Percentiles rank a stretch among this genome's conserved stretches.
phyloP scores from a whole-genome alignment of 2,797 vertebrate genomes.

The Oreochromis mossambicus region DNA sequence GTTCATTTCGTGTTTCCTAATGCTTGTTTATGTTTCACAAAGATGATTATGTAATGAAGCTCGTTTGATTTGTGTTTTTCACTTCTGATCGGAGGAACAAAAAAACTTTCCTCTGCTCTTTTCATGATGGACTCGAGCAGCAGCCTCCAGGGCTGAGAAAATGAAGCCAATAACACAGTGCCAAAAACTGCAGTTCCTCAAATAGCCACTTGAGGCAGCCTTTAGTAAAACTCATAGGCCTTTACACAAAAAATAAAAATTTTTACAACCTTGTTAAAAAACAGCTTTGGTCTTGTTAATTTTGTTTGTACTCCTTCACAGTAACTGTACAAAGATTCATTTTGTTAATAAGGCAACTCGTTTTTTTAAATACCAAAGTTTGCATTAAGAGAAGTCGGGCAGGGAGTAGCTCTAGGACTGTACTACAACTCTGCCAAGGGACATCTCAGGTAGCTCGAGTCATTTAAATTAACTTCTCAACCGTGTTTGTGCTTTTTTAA shows the following conservation, averaged over 20 bases:
- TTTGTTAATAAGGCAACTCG: background rate
- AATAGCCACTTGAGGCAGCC: background rate
- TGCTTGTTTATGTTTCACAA: background rate
- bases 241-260: rapidly evolving
- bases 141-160: background rate
- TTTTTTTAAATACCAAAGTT: background rate
- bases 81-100: background rate
- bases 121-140: background rate
- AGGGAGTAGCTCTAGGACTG: background rate
- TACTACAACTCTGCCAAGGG: background rate
- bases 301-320: background rate
- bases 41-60: background rate
- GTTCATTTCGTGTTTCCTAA: background rate
- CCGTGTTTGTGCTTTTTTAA: background rate
- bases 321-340: background rate
- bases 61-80: background rate
- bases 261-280: background rate
- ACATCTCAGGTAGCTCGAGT: background rate
- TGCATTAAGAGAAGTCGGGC: background rate
- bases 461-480: background rate
- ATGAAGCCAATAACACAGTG: background rate
- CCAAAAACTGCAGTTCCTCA: background rate
- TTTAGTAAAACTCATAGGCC: background rate
- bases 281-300: background rate
- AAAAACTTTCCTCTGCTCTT: background rate